A percentile compares a stretch with the other conserved stretches of the same genome.
Conservation (phyloP, 1,140 invertebrate genomes). For the Scaptomyza pallida region DNA sequence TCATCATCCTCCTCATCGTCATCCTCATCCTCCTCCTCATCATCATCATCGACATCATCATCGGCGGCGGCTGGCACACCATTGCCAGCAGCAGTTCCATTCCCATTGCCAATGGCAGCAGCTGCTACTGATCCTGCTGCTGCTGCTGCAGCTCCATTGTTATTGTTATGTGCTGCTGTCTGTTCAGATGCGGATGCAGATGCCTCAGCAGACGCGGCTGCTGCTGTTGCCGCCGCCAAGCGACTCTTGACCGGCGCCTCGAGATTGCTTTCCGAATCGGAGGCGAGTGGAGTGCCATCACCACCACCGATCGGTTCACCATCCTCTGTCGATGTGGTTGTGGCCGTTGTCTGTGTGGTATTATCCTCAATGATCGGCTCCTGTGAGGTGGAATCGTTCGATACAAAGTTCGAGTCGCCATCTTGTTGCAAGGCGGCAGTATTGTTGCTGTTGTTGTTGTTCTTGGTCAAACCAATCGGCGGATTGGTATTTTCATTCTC, state of each 20-base stretch:
- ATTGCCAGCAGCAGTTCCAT: conserved; percentile 59
- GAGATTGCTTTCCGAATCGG: conserved; percentile 85
- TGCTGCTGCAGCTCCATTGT: conserved; percentile 42
- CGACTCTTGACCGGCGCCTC: conserved; percentile 85
- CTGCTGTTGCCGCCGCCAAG: conserved; percentile 30
- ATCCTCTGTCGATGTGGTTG: conserved; percentile 77
- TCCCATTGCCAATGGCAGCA: conserved; percentile 39
- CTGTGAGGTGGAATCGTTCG: conserved; percentile 81
- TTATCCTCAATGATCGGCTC: conserved; percentile 81
- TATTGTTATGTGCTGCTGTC: conserved; percentile 52
- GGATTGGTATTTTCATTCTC: conserved; percentile 84
- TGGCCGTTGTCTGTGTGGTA: conserved; percentile 82
- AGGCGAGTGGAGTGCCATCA: conserved; percentile 62
- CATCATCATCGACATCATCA: conserved; percentile 47
- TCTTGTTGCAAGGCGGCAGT: conserved; percentile 70
- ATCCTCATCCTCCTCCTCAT: conserved; percentile 60
- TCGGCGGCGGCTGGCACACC: conserved; percentile 41
- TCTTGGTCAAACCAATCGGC: conserved; percentile 71
- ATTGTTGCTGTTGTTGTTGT: conserved; percentile 80
- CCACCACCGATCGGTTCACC: conserved; percentile 57
- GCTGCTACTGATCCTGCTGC: conserved; percentile 12
- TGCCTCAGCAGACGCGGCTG: conserved; percentile 33
- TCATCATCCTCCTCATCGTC: conserved; percentile 63
- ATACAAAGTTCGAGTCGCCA: conserved; percentile 80
- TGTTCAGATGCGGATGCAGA: conserved; percentile 33